Base-by-base conservation (phyloP, 2,797 vertebrate genomes). In the Heteromormyrus szaboi region DNA sequence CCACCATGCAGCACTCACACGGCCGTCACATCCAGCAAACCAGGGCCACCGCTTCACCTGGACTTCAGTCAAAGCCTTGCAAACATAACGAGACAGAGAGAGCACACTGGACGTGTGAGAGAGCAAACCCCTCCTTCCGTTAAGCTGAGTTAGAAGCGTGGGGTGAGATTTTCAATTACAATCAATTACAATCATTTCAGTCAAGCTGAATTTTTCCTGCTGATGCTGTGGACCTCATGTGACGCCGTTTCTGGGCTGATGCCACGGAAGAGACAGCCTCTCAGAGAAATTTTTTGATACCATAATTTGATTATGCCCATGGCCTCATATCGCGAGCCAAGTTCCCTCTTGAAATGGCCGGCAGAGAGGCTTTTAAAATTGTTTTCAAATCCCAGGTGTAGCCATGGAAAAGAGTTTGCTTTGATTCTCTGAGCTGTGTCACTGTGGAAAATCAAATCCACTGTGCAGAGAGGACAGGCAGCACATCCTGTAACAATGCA, bases 121-220 rank as follows among this genome's bases (percentile, higher is more conserved):
- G 8, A 44, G n/a, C 3, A 7, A 9, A 81, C 19, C 41, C 19
- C 76, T 81, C 41, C 41, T 6, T n/a, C 11, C 76, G n/a, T 19
- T 46, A 44, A 1, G 37, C 41, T 41, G 68, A 41, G 7, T 81
- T 81, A 81, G 76, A 46, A 3, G 19, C 76, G 14, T n/a, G 76
- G 41, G 17, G 41, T 46, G 76, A 81, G 17, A 81, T 72, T 72
- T 41, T 81, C 76, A 81, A 81, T 44, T 81, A 46, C 37, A 81
- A 81, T 81, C 76, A 81, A 81, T 44, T 81, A 81, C 76, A 81
- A 81, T 81, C 76, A 44, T 41, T 81, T 81, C 76, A 81, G 76
- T 81, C 76, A 46, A 11, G 14, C 37, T 81, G 37, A 46, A n/a
- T 81, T 46, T 81, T 46, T 81, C 37, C 76, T 81, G 41, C 76